These are phyloP conservation scores for Propithecus coquereli DNA, from an alignment of 2,113 vertebrate species.

Conservation along the genomic window DNA sequence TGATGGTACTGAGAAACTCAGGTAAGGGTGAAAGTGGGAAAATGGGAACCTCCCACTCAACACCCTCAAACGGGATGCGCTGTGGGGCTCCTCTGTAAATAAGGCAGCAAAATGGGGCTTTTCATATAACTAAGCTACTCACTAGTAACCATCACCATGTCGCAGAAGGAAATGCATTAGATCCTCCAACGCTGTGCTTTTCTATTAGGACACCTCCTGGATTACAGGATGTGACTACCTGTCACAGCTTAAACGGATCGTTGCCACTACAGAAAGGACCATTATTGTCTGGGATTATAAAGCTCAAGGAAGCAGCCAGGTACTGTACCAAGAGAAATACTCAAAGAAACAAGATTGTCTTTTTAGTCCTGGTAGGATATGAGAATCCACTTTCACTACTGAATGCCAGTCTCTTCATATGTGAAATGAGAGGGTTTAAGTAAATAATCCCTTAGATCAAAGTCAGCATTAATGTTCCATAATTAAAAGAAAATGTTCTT, in stretches of 20 bases:
- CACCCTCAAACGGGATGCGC: neutral
- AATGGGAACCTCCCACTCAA: neutral
- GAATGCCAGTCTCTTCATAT: neutral
- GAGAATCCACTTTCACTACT: neutral
- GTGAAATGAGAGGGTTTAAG: neutral
- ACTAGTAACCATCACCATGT: neutral
- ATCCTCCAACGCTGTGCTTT: neutral
- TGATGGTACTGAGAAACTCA: neutral
- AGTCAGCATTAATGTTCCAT: neutral
- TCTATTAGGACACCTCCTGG: slow-evolving; percentile 80
- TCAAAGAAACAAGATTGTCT: neutral
- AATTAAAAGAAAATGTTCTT: neutral
- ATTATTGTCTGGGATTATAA: slow-evolving; percentile 85
- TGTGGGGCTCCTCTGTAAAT: neutral
- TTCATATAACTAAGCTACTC: neutral
- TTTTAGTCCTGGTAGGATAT: neutral
- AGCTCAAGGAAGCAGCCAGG: slow-evolving; percentile 76
- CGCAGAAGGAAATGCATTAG: neutral
- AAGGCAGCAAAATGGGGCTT: neutral
- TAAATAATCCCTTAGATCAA: neutral
- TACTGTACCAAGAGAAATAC: slow-evolving; percentile 46
- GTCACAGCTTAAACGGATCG: slow-evolving; percentile 75
- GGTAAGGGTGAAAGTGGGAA: too few relatives aligned
- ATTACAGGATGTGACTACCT: slow-evolving; percentile 83
- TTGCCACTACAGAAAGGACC: slow-evolving; percentile 82